Percentiles rank a stretch among this genome's conserved stretches.
Conservation (phyloP, 2,888 invertebrate species). For the Tubulanus polymorphus region DNA sequence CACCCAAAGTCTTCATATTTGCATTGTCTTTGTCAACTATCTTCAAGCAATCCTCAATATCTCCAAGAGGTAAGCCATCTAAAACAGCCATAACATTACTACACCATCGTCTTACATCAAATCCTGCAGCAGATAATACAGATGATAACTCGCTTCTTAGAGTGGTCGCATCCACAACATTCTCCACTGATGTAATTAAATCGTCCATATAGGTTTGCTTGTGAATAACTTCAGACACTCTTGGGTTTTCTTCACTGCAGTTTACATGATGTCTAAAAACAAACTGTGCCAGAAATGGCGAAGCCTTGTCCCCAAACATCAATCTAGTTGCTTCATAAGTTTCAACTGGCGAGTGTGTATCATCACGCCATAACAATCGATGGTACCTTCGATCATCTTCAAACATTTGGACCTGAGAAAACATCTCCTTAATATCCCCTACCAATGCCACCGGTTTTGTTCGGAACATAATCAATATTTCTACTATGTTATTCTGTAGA, state of each 20-base stretch:
- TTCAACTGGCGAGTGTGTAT: neutral
- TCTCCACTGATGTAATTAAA: neutral
- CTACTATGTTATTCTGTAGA: constrained; percentile 5
- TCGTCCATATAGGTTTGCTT: constrained; percentile 14
- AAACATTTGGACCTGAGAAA: constrained; percentile 7
- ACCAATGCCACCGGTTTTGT: constrained; percentile 4
- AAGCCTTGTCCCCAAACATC: constrained; percentile 9
- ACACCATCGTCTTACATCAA: constrained; percentile 7
- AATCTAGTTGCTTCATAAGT: constrained; percentile 8
- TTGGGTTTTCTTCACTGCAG: neutral
- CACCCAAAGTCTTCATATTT: neutral
- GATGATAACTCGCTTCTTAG: constrained; percentile 4
- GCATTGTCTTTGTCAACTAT: constrained; percentile 1
- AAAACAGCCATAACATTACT: neutral
- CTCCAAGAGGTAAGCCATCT: neutral
- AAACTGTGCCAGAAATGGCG: constrained; percentile 13
- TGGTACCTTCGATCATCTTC: constrained; percentile 6
- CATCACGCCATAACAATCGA: constrained; percentile 12
- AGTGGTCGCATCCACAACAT: neutral
- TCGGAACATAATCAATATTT: constrained; percentile 8
- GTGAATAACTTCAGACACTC: constrained; percentile 7
- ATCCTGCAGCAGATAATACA: constrained; percentile 1
- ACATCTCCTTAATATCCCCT: constrained; percentile 15
- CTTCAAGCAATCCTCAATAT: neutral
- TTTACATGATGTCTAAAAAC: constrained; percentile 9